phyloP scores from a whole-genome alignment of 2,888 invertebrate species.

The Boloria selene region DNA sequence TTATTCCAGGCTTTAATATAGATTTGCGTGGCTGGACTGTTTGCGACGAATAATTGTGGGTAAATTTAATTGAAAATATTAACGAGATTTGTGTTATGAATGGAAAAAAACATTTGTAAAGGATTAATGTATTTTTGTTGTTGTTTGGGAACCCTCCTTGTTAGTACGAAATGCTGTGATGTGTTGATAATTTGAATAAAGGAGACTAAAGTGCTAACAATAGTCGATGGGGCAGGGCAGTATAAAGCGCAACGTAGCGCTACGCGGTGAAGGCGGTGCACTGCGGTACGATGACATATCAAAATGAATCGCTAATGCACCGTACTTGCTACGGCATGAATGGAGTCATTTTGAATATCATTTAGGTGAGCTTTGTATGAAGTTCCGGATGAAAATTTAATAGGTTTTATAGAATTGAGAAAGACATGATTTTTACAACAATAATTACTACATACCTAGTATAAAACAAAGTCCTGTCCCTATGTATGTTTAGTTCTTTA shows the following conservation, averaged over 20 bases:
- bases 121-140: slow-evolving; percentile 7
- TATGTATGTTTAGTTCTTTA: too few species aligned
- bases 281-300: slow-evolving; percentile 67
- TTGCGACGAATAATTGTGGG: slow-evolving; percentile 17
- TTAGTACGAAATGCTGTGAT: slow-evolving; percentile 41
- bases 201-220: slow-evolving; percentile 61
- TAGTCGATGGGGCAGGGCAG: slow-evolving; percentile 51
- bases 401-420: too few species aligned
- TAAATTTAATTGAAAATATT: slow-evolving; percentile 30
- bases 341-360: slow-evolving; percentile 41
- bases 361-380: too few species aligned
- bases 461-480: too few species aligned
- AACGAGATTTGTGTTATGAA: slow-evolving; percentile 7
- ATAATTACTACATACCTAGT: too few species aligned
- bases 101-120: slow-evolving; percentile 7
- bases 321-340: slow-evolving; percentile 43
- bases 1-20: slow-evolving; percentile 54
- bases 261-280: slow-evolving; percentile 35
- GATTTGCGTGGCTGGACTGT: slow-evolving; percentile 25
- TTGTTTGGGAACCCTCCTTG: slow-evolving; percentile 35
- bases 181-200: slow-evolving; percentile 68
- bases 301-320: slow-evolving; percentile 76
- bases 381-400: too few species aligned
- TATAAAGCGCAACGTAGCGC: slow-evolving; percentile 59
- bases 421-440: too few species aligned